Evolutionary conservation across 2,797 vertebrate species (phyloP), one percentile per base, ranked within the genome.

Genomic region (Cetoscarus ocellatus): DNA sequence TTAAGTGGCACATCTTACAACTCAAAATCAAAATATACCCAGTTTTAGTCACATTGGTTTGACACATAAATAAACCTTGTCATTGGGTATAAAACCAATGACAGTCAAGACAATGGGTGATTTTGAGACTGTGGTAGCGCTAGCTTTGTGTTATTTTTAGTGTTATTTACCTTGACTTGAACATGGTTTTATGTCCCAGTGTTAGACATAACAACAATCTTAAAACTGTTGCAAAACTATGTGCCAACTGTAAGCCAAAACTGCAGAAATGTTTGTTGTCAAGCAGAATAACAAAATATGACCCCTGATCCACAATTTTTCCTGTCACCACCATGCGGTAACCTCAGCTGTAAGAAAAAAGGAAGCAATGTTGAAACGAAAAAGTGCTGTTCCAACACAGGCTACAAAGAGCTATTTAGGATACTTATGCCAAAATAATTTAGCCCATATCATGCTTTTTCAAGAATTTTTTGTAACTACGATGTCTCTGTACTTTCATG

Each of bases 51-150:
- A 53, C 34, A 11, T 6, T 27, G 49, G 40, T 44, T 5, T 38
- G 40, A 18, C 3, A 19, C 12, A 60, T 3, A 57, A 14, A 27
- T 27, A 47, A 45, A 64, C 44, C 44, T 11, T 10, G 36, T 10
- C 27, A 38, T 15, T 17, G 34, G n/a, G 17, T 8, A 8, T 40
- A 17, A 48, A 68, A 60, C 17, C 36, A 56, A 13, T 6, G 8
- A 77, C 49, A 14, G 8, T 4, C 45, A 60, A 58, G n/a, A 42
- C 39, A 36, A 49, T n/a, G 18, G 10, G 18, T 27, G 13, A 50
- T 27, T 50, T 27, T 7, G 4, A 50, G 19, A 12, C 10, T n/a
- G 45, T n/a, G 15, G 15, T 6, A 47, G 15, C n/a, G 45, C n/a
- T 47, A n/a, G 1, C 7, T 47, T n/a, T 5, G 15, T n/a, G 7